Evolutionary conservation across 2,888 invertebrate species (phyloP).

Genomic region (Hyles lineata): DNA sequence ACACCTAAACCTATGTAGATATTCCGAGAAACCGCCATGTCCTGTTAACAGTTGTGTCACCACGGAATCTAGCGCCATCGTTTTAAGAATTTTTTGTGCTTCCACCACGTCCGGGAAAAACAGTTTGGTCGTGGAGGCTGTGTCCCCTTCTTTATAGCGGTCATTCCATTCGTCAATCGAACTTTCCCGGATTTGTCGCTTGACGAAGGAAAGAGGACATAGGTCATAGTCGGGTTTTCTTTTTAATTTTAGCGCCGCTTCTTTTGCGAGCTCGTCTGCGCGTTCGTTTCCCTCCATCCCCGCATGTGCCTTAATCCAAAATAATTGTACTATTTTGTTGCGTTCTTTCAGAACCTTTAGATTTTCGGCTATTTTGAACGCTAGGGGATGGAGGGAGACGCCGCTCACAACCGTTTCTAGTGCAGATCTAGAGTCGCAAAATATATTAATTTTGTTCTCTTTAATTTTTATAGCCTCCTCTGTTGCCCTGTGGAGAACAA

Average conservation of each 20-base stretch:
- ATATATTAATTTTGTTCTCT: conserved; percentile 17
- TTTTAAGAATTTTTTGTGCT: conserved; percentile 27
- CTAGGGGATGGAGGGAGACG: neutral
- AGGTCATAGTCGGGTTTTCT: conserved; percentile 8
- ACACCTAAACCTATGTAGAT: too few relatives aligned
- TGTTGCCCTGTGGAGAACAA: conserved; percentile 22
- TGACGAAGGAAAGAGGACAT: conserved; percentile 1
- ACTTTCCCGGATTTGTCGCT: conserved; percentile 2
- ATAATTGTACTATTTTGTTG: neutral
- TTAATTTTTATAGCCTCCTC: neutral
- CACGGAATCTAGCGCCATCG: neutral
- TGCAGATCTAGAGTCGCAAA: conserved; percentile 34
- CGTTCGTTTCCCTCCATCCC: conserved; percentile 35
- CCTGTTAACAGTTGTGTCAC: conserved; percentile 32
- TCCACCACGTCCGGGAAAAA: conserved; percentile 38
- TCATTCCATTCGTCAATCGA: conserved; percentile 30
- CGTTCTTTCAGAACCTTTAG: neutral
- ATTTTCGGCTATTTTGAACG: neutral
- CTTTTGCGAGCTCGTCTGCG: conserved; percentile 36
- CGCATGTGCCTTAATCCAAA: conserved; percentile 24
- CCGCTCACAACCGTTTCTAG: conserved; percentile 27
- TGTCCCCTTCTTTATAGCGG: conserved; percentile 27
- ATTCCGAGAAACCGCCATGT: conserved; percentile 36
- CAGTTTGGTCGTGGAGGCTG: conserved; percentile 31
- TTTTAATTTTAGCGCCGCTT: neutral